Conservation (phyloP, 2,113 vertebrate genomes). For the Thunnus maccoyii region DNA sequence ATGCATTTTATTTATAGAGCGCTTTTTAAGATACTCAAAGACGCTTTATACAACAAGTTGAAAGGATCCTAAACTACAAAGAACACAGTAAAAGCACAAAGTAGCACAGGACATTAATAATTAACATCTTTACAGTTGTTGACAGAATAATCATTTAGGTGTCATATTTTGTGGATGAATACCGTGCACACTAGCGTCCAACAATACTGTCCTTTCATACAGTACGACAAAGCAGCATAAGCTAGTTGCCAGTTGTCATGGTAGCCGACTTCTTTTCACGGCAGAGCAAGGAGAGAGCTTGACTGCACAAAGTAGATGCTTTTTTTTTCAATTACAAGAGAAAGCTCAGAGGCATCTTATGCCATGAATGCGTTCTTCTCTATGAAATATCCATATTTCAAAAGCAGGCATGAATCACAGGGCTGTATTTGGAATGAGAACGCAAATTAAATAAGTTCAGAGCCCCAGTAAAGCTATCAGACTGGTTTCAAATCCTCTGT, state of each 20-base stretch:
- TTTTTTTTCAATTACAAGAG: constrained; percentile 42
- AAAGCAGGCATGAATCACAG: neutral
- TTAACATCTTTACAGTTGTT: neutral
- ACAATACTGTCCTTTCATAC: neutral
- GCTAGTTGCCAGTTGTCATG: constrained; percentile 75
- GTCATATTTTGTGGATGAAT: neutral
- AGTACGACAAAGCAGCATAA: constrained; percentile 7
- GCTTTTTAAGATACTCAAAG: too few species aligned
- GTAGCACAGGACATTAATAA: too few species aligned
- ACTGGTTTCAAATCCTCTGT: constrained; percentile 14
- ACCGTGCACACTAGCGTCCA: neutral
- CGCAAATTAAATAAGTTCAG: constrained; percentile 9
- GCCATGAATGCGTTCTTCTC: neutral
- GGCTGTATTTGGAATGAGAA: neutral
- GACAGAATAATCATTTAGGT: constrained; percentile 1
- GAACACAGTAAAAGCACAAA: too few species aligned
- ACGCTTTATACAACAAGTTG: too few species aligned
- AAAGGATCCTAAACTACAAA: too few species aligned
- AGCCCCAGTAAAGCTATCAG: neutral
- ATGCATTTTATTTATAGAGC: too few species aligned
- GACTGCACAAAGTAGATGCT: constrained; percentile 15
- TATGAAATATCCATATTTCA: constrained; percentile 33
- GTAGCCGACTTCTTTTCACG: constrained; percentile 51
- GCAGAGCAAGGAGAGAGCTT: constrained; percentile 1
- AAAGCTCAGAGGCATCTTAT: constrained; percentile 11